These are phyloP conservation scores for Odontomyia ornata DNA, from an alignment of 2,888 invertebrate genomes.

Conservation along the genomic window DNA sequence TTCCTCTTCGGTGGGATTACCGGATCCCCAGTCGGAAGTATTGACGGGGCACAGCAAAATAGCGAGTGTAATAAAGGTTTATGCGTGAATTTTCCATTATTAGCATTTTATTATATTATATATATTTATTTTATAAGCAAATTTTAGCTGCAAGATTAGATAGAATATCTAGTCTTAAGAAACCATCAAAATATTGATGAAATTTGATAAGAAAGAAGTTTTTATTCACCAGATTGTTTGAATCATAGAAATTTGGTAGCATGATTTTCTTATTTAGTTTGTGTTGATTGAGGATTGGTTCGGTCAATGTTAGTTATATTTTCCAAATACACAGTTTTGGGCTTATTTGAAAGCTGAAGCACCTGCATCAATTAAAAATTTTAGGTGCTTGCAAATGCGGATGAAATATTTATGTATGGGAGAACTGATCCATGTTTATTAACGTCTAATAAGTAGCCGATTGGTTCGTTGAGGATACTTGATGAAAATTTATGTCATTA, in stretches of 20 bases:
- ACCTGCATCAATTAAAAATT: background rate
- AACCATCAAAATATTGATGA: background rate
- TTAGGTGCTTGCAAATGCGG: background rate
- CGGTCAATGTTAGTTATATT: background rate
- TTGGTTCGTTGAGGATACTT: background rate
- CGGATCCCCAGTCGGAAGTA: too few species aligned
- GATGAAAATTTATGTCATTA: background rate
- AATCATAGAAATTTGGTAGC: background rate
- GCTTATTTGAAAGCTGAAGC: background rate
- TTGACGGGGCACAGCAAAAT: too few species aligned
- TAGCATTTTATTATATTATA: too few species aligned
- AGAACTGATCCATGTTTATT: constrained; percentile 2
- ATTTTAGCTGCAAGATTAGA: background rate
- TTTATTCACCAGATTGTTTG: background rate
- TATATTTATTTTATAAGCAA: background rate
- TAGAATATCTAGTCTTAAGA: background rate
- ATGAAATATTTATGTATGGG: background rate
- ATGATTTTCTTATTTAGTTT: background rate
- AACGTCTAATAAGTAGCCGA: background rate
- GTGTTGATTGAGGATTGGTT: background rate
- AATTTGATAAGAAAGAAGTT: background rate
- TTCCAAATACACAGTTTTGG: background rate
- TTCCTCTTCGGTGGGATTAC: too few species aligned
- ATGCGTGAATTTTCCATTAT: too few species aligned
- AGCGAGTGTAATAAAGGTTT: too few species aligned